Base-by-base conservation (phyloP, 2,888 invertebrate species). In the Norana najaformis region DNA sequence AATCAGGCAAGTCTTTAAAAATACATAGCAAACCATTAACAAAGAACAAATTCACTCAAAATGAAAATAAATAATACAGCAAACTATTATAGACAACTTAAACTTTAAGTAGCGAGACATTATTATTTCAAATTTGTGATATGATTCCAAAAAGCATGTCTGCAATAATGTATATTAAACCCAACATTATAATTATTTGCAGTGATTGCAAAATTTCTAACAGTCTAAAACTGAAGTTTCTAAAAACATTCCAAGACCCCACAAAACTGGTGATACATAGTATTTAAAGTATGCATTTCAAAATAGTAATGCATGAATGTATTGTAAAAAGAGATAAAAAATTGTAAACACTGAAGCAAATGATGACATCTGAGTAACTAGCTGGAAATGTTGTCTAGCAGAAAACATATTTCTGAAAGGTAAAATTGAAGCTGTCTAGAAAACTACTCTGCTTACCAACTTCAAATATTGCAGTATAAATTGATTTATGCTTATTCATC, bases 1-100 rank as follows among this genome's bases (percentile, higher is more conserved):
- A 85, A 85, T 85, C 37, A 85, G 35, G 85, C n/a, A 69, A 69
- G 69, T 69, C 69, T 69, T 69, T 30, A 69, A 69, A 69, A 69
- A 69, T n/a, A 69, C 69, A 5, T 69, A n/a, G 69, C 69, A 69
- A 69, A 69, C 69, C 69, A n/a, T 69, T n/a, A 69, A n/a, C 69
- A 69, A 69, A 69, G 69, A 69, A 69, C 69, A 69, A 69, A 69
- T n/a, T 69, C 69, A 69, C 69, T 69, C 69, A 69, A 2, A 69
- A 30, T 69, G n/a, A n/a, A 69, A 69, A 69, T 69, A 69, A 69
- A 69, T 69, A 69, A 69, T n/a, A 69, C 69, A 69, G 69, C 69
- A 69, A 69, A 69, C 6, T 69, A n/a, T 30, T 69, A 69, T 69
- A 69, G 13, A 5, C n/a, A 69, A n/a, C 69, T 69, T 69, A n/a